Base-by-base conservation (phyloP, 2,113 vertebrate species). In the Cephalopholis sonnerati region DNA sequence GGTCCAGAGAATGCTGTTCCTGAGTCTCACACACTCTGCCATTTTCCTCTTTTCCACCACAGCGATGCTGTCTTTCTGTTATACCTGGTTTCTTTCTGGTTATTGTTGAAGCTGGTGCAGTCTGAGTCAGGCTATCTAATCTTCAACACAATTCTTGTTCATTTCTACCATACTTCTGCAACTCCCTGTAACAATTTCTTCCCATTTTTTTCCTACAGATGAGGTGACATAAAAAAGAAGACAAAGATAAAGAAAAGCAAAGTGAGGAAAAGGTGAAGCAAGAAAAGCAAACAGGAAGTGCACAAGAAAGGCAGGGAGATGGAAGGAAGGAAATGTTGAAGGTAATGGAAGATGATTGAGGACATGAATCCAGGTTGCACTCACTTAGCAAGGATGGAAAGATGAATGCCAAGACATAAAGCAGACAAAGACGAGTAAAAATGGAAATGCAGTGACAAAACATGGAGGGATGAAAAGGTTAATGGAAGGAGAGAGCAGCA, bases 271-370 rank as follows among this genome's bases (percentile, higher is more conserved):
- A 74, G 17, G 17, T 32, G 66, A n/a, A 51, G n/a, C 24, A 51
- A 48, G 29, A 54, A 62, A 46, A 27, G 15, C 7, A 25, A 44
- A 68, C n/a, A n/a, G 1, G 3, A 48, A 51, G 61, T 15, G 51
- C 7, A 48, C 3, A 46, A 50, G 55, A 53, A 29, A 6, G 20
- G 15, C 4, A 54, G 7, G 22, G 57, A 41, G 36, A 50, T 59
- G 5, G 25, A 73, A 51, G 20, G 25, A 29, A 16, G 29, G 41
- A 77, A 82, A 77, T 54, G 24, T 32, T 10, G 44, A 48, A 29
- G n/a, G 3, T 25, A 53, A 66, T 51, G 32, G 27, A 7, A 32
- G 50, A 85, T 32, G 22, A 55, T 55, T 54, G 10, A 54, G 16
- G 25, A 50, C 46, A 51, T 13, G 7, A 41, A 62, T 48, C 3